Conservation (phyloP, 2,113 vertebrate genomes). For the Larimichthys polyactis region DNA sequence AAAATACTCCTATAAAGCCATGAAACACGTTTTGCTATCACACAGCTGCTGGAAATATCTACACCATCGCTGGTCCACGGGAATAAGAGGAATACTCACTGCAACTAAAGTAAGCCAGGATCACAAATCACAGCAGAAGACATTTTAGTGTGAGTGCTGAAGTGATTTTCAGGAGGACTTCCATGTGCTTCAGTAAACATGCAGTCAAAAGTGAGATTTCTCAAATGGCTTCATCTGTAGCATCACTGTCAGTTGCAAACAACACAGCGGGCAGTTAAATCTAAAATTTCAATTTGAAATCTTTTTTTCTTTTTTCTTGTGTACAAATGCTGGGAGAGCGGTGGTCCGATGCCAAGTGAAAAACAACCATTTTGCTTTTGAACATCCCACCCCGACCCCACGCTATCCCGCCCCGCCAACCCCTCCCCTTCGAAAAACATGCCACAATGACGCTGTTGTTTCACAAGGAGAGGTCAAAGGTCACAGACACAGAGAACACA, state of each 20-base stretch:
- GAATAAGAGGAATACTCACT: slow-evolving; percentile 6
- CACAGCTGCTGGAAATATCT: background rate
- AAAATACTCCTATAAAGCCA: background rate
- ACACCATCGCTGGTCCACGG: background rate
- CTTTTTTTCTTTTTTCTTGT: slow-evolving; percentile 70
- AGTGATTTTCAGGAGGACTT: slow-evolving; percentile 14
- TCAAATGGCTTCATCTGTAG: slow-evolving; percentile 59
- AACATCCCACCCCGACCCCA: background rate
- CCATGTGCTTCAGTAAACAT: slow-evolving; percentile 43
- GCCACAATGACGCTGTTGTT: slow-evolving; percentile 90
- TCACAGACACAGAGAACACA: slow-evolving; percentile 90
- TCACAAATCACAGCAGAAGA: slow-evolving; percentile 1
- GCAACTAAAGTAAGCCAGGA: slow-evolving; percentile 10
- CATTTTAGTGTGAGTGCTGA: background rate
- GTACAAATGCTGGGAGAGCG: slow-evolving; percentile 86
- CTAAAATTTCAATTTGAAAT: slow-evolving; percentile 85
- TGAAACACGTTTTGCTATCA: background rate
- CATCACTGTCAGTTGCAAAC: slow-evolving; percentile 92
- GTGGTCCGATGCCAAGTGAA: slow-evolving; percentile 64
- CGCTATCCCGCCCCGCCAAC: background rate
- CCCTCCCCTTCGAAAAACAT: slow-evolving; percentile 82
- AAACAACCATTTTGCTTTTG: slow-evolving; percentile 36
- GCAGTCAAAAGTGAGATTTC: slow-evolving; percentile 55
- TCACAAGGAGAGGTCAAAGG: slow-evolving; percentile 95
- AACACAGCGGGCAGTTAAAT: slow-evolving; percentile 89